Percentiles rank a stretch among this genome's conserved stretches.
Evolutionary conservation across 2,888 invertebrate genomes (phyloP).

Genomic region (Diabrotica balteata): DNA sequence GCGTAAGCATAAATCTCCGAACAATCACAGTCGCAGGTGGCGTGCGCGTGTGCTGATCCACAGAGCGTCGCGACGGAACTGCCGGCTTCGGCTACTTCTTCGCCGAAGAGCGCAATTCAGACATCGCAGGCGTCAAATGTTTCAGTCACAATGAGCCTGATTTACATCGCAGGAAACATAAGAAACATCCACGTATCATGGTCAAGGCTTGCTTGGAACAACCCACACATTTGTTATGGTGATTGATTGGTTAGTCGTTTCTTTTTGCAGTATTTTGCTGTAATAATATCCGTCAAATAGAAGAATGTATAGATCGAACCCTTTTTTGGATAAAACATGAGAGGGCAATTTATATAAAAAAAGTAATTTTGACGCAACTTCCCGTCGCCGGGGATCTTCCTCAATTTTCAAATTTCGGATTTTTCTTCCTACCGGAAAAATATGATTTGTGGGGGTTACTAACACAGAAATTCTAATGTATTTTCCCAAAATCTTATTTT

Average conservation of each 20-base stretch:
- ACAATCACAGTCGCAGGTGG: constrained; percentile 3
- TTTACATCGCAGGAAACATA: constrained; percentile 11
- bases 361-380: too few relatives aligned
- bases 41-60: constrained; percentile 4
- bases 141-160: constrained; percentile 17
- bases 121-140: constrained; percentile 26
- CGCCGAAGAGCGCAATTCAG: constrained; percentile 19
- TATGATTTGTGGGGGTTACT: too few relatives aligned
- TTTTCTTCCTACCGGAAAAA: too few relatives aligned
- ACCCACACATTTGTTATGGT: neutral
- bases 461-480: too few relatives aligned
- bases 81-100: constrained; percentile 19
- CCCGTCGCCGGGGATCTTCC: too few relatives aligned
- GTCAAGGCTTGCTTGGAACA: neutral
- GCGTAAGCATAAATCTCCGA: neutral
- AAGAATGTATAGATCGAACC: neutral
- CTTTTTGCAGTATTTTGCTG: neutral
- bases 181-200: neutral
- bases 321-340: neutral
- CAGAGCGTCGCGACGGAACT: constrained; percentile 24
- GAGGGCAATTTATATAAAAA: too few relatives aligned
- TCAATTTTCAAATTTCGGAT: too few relatives aligned
- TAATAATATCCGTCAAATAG: neutral
- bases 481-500: too few relatives aligned
- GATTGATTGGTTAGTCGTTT: neutral